Conservation (phyloP, 2,888 invertebrate species). For the Unio delphinus region DNA sequence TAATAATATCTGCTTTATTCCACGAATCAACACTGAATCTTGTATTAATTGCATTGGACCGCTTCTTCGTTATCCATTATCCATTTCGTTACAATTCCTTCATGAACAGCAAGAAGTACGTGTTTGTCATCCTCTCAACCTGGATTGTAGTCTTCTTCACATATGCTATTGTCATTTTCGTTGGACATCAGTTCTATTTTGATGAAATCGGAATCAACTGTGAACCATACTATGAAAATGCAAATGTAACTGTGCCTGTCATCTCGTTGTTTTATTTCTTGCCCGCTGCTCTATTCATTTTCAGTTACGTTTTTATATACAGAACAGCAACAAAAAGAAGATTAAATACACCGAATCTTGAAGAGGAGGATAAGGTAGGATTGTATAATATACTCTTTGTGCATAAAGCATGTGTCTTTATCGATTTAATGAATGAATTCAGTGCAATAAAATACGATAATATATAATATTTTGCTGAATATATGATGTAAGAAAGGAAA, state of each 20-base stretch:
- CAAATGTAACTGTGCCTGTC: constrained; percentile 30
- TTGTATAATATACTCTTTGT: no score
- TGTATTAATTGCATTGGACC: constrained; percentile 35
- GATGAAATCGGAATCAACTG: constrained; percentile 41
- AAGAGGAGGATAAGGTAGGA: neutral
- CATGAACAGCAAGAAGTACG: constrained; percentile 31
- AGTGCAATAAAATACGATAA: no score
- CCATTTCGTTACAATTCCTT: constrained; percentile 25
- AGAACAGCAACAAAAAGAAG: constrained; percentile 14
- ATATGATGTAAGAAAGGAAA: no score
- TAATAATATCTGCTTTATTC: constrained; percentile 34
- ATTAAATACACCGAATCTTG: neutral
- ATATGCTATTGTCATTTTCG: constrained; percentile 34
- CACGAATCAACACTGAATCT: constrained; percentile 39
- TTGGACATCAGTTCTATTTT: constrained; percentile 36
- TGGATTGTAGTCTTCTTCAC: constrained; percentile 29
- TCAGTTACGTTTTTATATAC: constrained; percentile 35
- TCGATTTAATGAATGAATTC: no score
- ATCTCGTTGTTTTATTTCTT: constrained; percentile 33
- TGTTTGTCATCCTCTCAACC: constrained; percentile 23
- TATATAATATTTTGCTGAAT: no score
- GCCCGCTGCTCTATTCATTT: constrained; percentile 30
- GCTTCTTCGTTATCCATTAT: constrained; percentile 33
- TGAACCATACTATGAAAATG: constrained; percentile 37
- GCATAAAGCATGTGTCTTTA: no score